Conservation (phyloP, 2,888 invertebrate species). For the Andrena praecox region DNA sequence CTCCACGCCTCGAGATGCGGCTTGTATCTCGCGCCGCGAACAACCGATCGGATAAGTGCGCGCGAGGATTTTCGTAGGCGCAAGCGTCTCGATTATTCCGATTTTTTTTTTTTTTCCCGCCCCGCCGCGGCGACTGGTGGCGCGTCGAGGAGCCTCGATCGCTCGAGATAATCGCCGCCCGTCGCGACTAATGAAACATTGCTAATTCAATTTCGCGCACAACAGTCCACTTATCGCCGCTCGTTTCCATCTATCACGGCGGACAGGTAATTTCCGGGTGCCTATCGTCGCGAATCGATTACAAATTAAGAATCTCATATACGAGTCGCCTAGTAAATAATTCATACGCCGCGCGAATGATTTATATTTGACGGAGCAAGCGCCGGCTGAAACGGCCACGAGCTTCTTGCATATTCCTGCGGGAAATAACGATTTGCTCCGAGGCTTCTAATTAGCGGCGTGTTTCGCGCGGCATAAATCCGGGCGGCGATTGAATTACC, state of each 20-base stretch:
- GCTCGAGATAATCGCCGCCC: conserved; percentile 33
- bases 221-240: not conserved
- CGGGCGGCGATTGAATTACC: not conserved
- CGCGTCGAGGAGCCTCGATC: not conserved
- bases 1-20: not conserved
- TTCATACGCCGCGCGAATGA: conserved; percentile 44
- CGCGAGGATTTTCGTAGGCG: not conserved
- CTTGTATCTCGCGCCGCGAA: conserved; percentile 11
- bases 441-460: conserved; percentile 4
- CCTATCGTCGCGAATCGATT: conserved; percentile 17
- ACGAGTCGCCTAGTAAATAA: conserved; percentile 43
- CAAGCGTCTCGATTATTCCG: conserved; percentile 19
- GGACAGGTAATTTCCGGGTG: conserved; percentile 45
- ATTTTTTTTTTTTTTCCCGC: conserved; percentile 10
- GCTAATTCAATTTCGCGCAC: conserved; percentile 9
- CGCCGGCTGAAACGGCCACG: conserved; percentile 28
- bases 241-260: conserved; percentile 16
- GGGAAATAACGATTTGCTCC: not conserved
- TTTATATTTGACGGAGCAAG: conserved; percentile 18
- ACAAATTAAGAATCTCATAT: conserved; percentile 18
- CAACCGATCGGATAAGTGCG: conserved; percentile 42
- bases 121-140: not conserved
- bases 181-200: conserved; percentile 45
- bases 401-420: not conserved
- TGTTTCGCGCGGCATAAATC: conserved; percentile 1